Evolutionary conservation across 2,888 invertebrate genomes (phyloP).

Genomic region (Drosophila aldrichi): DNA sequence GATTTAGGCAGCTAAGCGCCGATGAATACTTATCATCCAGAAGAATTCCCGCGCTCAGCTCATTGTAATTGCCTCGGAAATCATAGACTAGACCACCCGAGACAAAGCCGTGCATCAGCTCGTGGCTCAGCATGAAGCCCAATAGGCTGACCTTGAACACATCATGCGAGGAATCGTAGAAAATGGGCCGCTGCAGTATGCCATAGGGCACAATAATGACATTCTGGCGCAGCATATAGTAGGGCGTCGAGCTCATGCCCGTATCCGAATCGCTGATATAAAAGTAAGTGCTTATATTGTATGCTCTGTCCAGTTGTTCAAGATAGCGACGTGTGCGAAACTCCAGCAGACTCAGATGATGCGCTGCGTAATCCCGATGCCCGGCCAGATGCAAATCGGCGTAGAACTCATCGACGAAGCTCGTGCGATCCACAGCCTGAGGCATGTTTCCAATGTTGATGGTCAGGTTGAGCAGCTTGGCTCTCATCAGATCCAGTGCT

Average conservation of each 20-base stretch:
- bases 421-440: conserved; percentile 21
- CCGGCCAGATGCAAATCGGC: conserved; percentile 32
- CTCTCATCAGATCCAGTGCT: conserved; percentile 34
- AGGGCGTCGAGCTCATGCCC: conserved; percentile 63
- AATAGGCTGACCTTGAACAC: conserved; percentile 69
- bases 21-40: conserved; percentile 15
- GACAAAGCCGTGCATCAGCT: conserved; percentile 79
- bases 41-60: conserved; percentile 34
- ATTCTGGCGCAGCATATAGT: conserved; percentile 70
- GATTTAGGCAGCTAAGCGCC: conserved; percentile 49
- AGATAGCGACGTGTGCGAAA: conserved; percentile 42
- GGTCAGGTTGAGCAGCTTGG: conserved; percentile 56
- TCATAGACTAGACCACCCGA: conserved; percentile 54
- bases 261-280: conserved; percentile 31
- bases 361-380: conserved; percentile 52
- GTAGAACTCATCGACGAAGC: conserved; percentile 60
- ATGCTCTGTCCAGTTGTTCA: conserved; percentile 20
- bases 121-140: conserved; percentile 81
- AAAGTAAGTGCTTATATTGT: conserved; percentile 20
- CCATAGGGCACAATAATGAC: conserved; percentile 76
- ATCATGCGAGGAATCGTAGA: conserved; percentile 53
- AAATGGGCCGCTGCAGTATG: conserved; percentile 66
- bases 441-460: conserved; percentile 81
- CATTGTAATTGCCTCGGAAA: conserved; percentile 51
- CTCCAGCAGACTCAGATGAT: conserved; percentile 64